These are phyloP conservation scores for Scatophagus argus DNA, from an alignment of 2,113 vertebrate genomes.

Conservation along the genomic window DNA sequence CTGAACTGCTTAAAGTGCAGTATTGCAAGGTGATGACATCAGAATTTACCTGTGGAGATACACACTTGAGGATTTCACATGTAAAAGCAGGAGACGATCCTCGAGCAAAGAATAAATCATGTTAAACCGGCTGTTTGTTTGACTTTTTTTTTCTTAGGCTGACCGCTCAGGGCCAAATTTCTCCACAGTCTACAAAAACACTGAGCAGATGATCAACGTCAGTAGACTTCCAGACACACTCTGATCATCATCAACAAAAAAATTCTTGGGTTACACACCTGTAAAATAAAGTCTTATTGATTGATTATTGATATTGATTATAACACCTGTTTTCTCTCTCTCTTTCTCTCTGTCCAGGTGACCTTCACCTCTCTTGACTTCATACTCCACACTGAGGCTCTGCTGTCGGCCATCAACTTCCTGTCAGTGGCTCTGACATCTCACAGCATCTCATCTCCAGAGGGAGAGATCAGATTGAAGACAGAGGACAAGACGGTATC, in stretches of 20 bases:
- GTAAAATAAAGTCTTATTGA: neutral
- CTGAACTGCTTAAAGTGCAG: conserved; percentile 94
- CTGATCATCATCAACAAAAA: neutral
- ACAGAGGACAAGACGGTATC: conserved; percentile 76
- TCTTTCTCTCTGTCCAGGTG: conserved; percentile 80
- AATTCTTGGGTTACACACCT: too few relatives aligned
- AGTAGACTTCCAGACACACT: conserved; percentile 56
- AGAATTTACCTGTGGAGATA: neutral
- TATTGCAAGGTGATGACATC: conserved; percentile 88
- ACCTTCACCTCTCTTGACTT: conserved; percentile 91
- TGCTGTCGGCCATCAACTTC: conserved; percentile 92
- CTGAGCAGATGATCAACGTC: conserved; percentile 89
- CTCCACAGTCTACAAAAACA: conserved; percentile 86
- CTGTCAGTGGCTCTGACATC: conserved; percentile 85
- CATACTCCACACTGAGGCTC: conserved; percentile 92
- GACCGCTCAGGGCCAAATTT: conserved; percentile 90
- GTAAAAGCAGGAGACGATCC: neutral
- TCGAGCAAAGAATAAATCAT: neutral
- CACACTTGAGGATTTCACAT: too few relatives aligned
- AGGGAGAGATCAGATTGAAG: conserved; percentile 79
- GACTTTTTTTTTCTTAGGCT: conserved; percentile 85
- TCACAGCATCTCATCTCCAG: conserved; percentile 51
- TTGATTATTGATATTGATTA: too few relatives aligned
- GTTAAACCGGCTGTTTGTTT: neutral
- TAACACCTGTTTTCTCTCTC: neutral